Conservation (phyloP, 2,888 invertebrate genomes). For the Pristionchus japonicus region DNA sequence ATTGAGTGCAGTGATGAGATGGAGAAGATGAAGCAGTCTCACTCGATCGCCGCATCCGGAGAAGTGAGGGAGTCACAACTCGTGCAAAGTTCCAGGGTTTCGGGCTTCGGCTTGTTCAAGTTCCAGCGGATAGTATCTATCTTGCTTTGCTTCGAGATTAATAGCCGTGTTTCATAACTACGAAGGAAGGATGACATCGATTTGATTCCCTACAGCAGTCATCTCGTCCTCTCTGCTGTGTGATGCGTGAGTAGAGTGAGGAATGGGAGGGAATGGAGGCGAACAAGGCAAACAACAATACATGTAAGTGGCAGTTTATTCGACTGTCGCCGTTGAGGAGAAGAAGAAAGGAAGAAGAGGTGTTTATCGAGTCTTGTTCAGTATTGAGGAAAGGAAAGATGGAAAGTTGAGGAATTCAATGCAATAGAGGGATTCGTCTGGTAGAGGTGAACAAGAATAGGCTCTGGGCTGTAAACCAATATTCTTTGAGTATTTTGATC, state of each 20-base stretch:
- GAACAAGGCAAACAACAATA: slow-evolving; percentile 39
- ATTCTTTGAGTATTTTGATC: neutral
- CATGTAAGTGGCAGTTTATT: slow-evolving; percentile 45
- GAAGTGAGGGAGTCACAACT: too few species aligned
- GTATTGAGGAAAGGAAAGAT: neutral
- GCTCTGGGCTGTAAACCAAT: neutral
- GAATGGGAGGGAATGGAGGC: neutral
- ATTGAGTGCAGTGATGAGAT: neutral
- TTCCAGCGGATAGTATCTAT: too few species aligned
- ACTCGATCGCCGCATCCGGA: too few species aligned
- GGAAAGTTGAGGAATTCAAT: neutral
- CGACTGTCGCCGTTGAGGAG: neutral
- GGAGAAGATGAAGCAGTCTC: too few species aligned
- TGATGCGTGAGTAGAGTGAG: neutral
- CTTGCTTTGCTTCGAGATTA: too few species aligned
- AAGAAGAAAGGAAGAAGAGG: slow-evolving; percentile 31
- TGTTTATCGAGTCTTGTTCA: slow-evolving; percentile 21
- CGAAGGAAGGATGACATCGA: too few species aligned
- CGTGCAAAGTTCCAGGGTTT: too few species aligned
- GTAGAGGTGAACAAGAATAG: neutral
- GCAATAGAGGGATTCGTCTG: neutral
- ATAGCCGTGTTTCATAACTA: too few species aligned
- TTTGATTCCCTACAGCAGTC: too few species aligned
- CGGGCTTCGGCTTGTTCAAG: too few species aligned
- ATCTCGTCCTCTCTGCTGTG: neutral